Evolutionary conservation across 2,888 invertebrate genomes (phyloP), one percentile per base, ranked within the genome.

Genomic region (Lycocerus yunnanus): DNA sequence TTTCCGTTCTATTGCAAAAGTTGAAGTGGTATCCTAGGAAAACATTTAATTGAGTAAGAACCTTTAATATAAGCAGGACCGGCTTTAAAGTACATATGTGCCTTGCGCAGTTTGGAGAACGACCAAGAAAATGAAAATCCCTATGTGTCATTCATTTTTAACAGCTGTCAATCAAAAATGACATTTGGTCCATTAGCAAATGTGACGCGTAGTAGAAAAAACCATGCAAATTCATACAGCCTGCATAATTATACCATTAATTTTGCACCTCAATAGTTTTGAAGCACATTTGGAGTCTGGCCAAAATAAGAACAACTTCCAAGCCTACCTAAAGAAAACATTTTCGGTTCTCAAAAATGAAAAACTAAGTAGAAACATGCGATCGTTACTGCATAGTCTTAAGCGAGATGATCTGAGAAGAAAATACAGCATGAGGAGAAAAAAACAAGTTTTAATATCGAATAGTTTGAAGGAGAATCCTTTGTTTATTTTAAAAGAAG

Each of bases 331-430:
- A n/a, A 43, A 43, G n/a, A 43, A 43, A n/a, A 43, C 43, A 1
- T 43, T 43, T 2, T 6, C 43, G 15, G 16, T 69, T 68, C 65
- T 73, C 2, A 69, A 24, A 21, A 43, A 65, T 15, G 10, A 69
- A 24, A 63, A 21, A 24, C 65, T 73, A 14, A 20, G 65, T 1
- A 20, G 68, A 15, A 69, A 65, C 14, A 73, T 73, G 66, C 18
- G 27, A n/a, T 73, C 73, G 1, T n/a, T 72, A n/a, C 18, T 71
- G 6, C 16, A 16, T 4, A 27, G 15, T 15, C 11, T 24, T 8
- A 70, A 21, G 21, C 14, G 5, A 9, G 61, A 63, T 13, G 18
- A 63, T 18, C 2, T 14, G 8, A 59, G 14, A 20, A 10, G 16
- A 11, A 68, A 68, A 13, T 15, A 0, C 6, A 43, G 13, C 6